These are phyloP conservation scores for Cuniculus paca DNA, from an alignment of 2,797 vertebrate species.

Conservation along the genomic window DNA sequence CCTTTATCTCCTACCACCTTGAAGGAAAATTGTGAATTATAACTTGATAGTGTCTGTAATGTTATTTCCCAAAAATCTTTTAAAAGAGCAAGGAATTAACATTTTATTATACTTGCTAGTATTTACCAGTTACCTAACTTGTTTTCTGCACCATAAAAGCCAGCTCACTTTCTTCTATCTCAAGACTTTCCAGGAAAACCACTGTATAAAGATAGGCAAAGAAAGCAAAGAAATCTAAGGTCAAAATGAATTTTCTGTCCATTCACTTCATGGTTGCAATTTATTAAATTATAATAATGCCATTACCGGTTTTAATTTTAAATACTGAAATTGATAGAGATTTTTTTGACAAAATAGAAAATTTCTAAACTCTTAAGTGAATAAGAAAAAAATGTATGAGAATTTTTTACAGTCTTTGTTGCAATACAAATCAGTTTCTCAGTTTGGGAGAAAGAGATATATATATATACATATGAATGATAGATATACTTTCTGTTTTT, in stretches of 20 bases:
- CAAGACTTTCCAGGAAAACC: background rate
- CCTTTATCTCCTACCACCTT: background rate
- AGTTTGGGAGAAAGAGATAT: background rate
- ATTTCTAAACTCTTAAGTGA: background rate
- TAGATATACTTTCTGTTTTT: too few relatives aligned
- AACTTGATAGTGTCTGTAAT: background rate
- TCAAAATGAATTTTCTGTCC: background rate
- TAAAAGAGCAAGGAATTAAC: background rate
- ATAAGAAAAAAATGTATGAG: background rate
- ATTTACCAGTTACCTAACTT: background rate
- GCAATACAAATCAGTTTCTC: background rate
- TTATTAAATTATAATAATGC: background rate
- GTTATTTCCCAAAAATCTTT: background rate
- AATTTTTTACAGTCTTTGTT: background rate
- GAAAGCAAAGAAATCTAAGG: background rate
- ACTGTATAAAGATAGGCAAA: background rate
- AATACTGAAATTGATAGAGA: background rate
- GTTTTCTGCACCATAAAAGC: background rate
- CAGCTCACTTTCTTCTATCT: background rate
- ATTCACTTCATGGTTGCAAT: background rate
- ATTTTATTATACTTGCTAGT: background rate
- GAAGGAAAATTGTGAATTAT: background rate
- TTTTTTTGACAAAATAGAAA: slow-evolving; percentile 1
- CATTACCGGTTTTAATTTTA: background rate
- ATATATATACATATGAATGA: background rate